Evolutionary conservation across 2,113 vertebrate genomes (phyloP), one percentile per base, ranked within the genome.

Genomic region (Neogale vison): DNA sequence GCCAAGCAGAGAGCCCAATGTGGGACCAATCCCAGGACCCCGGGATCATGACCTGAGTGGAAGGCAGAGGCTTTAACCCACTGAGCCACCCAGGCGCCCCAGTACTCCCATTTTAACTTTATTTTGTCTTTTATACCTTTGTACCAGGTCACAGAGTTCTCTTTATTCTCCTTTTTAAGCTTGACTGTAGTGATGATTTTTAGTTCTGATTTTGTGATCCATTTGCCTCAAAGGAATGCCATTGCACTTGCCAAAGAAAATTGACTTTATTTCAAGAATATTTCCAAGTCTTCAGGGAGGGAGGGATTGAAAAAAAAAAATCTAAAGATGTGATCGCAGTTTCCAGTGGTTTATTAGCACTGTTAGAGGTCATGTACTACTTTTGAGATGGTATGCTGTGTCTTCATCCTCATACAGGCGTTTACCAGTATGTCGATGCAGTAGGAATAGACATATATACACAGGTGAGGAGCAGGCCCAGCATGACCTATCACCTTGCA

Each of bases 161-260:
- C 79, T 88, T 77, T 77, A 12, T 74, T 26, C 24, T 47, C 5
- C 82, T 88, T 83, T 36, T 57, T 36, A 80, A 94, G 26, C 39
- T 96, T 83, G 29, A 31, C 59, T 91, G 3, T 63, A 93, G 63
- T 26, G n/a, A 82, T 82, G 36, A 31, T 95, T 86, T 95, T 86
- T 59, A 74, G 31, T 95, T 92, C 74, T 87, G 63, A 71, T 94
- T 95, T 87, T 95, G 82, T 24, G 18, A 80, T 76, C 52, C 71
- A 47, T 34, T 90, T 67, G n/a, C 80, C 65, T 93, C 81, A 94
- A 57, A 93, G 69, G 69, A 76, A 86, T 88, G 47, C 8, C 39
- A 36, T 39, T 96, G 52, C 77, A 82, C 82, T 92, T 97, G 24
- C 89, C 69, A 63, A 77, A 92, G 50, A 87, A 85, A 95, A 85